Evolutionary conservation across 1,140 invertebrate genomes (phyloP), one percentile per base, ranked within the genome.

Genomic region (Macrostomum lignano): DNA sequence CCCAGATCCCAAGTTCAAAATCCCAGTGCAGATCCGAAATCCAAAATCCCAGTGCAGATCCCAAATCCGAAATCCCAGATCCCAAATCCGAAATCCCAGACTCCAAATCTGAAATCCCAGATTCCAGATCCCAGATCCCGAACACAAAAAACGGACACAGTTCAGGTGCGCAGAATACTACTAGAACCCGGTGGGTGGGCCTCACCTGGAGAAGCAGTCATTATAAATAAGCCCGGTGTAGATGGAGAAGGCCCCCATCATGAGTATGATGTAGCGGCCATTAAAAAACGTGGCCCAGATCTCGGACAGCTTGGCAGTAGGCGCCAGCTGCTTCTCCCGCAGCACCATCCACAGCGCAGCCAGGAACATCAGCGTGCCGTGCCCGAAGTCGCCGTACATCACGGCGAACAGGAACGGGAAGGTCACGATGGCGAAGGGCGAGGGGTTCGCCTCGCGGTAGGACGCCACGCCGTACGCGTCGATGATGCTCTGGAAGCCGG

Each of bases 211-310:
- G 58, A 93, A 94, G 6, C 84, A 59, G 49, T 96, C 88, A 55
- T 96, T 96, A 56, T 96, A 96, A 22, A 96, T 71, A n/a, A 93
- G 47, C 2, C 86, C 86, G 14, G 84, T 88, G 55, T 94, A 94
- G 35, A 93, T 73, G 0, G 82, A 88, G 55, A 96, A 96, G 1
- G 75, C 44, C 10, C 86, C 86, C 88, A 96, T 96, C 33, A 96
- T 59, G 13, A 94, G 60, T 29, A 96, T 81, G 40, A 96, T 86
- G 56, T 96, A 96, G 32, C 88, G 72, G 35, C 88, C 88, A 19
- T 71, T 74, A 52, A 93, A 96, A 64, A 94, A 91, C 32, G 82
- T 93, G 46, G 73, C 76, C 71, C 77, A 86, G 44, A 94, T 91
- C 69, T 75, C 64, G n/a, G n/a, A n/a, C n/a, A n/a, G n/a, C n/a